Base-by-base conservation (phyloP, 1,140 invertebrate species). In the Apis florea region DNA sequence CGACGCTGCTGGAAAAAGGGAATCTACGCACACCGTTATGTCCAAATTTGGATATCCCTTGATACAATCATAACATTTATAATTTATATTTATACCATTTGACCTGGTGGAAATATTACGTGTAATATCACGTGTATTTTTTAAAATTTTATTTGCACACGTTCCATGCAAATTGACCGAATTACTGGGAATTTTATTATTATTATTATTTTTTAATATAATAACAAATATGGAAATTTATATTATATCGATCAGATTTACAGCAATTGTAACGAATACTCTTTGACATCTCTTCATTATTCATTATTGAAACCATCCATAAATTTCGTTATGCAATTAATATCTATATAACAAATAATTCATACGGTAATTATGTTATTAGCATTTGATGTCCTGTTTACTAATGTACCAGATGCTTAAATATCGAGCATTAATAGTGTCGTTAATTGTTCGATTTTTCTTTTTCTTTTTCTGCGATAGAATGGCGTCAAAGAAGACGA, bases 401-500 rank as follows among this genome's bases (percentile, higher is more conserved):
- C 47, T 53, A 56, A 75, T 68, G 26, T 9, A 74, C 9, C 24
- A 40, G 6, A 56, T 26, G n/a, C 11, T 74, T 66, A 12, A 67
- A 54, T 67, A 47, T 63, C 24, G 4, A 47, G 12, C 12, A 31
- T 54, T 21, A 56, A 56, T 74, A n/a, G 24, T 19, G 3, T 47
- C 17, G 47, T 51, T 63, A 56, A 26, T 61, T n/a, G 64, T 75
- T 58, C 49, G 63, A 40, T 40, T 40, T 40, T 40, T 61, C 26
- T 40, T 67, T 66, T 49, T 31, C 21, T 40, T 68, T 83, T 82
- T 63, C 26, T 47, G 6, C 13, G 70, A 64, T 71, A 93, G 93
- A 79, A 93, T 93, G 93, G 92, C 92, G 90, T 91, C 91, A 76
- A 93, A 90, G 87, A 93, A 90, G 86, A 92, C 88, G 53, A 91